phyloP scores from a whole-genome alignment of 2,888 invertebrate genomes.

The Brachylomia viminalis region DNA sequence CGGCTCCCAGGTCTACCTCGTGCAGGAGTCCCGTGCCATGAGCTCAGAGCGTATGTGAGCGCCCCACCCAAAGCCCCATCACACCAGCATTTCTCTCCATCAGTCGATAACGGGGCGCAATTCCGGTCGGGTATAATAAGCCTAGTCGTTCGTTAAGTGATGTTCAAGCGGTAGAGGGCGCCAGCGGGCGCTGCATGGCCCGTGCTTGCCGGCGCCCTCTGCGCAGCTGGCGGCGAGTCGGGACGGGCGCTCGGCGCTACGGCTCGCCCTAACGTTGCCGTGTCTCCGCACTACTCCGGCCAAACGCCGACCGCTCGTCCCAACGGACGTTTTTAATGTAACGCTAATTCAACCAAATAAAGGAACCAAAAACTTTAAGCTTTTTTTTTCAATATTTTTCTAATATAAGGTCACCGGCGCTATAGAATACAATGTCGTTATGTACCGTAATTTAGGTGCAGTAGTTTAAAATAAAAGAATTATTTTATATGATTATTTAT shows the following conservation, averaged over 20 bases:
- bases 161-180: conserved; percentile 78
- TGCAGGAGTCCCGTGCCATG: conserved; percentile 95
- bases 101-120: conserved; percentile 83
- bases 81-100: conserved; percentile 86
- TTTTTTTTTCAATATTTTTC: conserved; percentile 88
- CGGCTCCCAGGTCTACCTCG: conserved; percentile 97
- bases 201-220: conserved; percentile 72
- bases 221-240: conserved; percentile 69
- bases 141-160: conserved; percentile 89
- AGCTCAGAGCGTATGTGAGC: conserved; percentile 84
- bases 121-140: conserved; percentile 89
- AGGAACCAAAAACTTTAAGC: conserved; percentile 87
- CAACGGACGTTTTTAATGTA: conserved; percentile 78
- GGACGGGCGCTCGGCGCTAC: conserved; percentile 86
- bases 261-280: conserved; percentile 87
- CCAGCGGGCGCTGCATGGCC: conserved; percentile 59
- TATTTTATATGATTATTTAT: conserved; percentile 90
- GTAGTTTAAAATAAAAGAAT: conserved; percentile 86
- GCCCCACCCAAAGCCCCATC: conserved; percentile 75
- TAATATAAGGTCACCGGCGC: conserved; percentile 85
- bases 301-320: conserved; percentile 86
- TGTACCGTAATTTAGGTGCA: conserved; percentile 81
- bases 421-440: conserved; percentile 79
- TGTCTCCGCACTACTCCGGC: conserved; percentile 85
- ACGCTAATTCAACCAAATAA: conserved; percentile 86